These are phyloP conservation scores for Atopsyche davidsoni DNA, from an alignment of 1,140 invertebrate species.

Conservation along the genomic window DNA sequence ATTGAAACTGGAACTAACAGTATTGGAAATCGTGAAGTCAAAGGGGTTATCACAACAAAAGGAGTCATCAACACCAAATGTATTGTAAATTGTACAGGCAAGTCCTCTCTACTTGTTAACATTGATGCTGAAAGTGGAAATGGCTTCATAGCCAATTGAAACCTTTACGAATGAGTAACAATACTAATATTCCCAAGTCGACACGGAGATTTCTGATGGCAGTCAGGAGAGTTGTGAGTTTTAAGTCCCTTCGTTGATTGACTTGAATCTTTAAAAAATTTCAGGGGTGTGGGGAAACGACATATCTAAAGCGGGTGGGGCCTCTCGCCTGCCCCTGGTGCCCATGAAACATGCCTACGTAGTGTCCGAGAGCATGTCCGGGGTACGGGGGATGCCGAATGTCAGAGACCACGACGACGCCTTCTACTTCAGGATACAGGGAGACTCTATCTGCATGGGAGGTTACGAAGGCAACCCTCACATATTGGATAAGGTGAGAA, in stretches of 20 bases:
- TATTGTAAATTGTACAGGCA: constrained; percentile 69
- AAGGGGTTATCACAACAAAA: constrained; percentile 65
- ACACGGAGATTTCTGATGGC: not conserved
- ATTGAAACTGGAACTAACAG: constrained; percentile 58
- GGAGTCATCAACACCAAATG: constrained; percentile 68
- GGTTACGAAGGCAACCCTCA: constrained; percentile 83
- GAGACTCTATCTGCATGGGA: constrained; percentile 74
- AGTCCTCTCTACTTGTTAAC: too few species aligned
- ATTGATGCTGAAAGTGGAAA: too few species aligned
- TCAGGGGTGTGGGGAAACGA: constrained; percentile 73
- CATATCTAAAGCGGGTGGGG: constrained; percentile 63
- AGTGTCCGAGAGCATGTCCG: constrained; percentile 69
- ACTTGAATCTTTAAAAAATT: not conserved
- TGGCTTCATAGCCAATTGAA: not conserved
- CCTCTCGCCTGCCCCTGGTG: constrained; percentile 64
- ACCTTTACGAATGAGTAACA: not conserved
- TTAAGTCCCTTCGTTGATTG: not conserved
- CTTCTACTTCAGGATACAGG: constrained; percentile 79
- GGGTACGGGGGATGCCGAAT: constrained; percentile 69
- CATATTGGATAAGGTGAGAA: constrained; percentile 62
- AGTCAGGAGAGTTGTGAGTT: not conserved
- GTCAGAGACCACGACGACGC: constrained; percentile 77
- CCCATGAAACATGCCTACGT: constrained; percentile 88
- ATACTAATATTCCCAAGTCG: not conserved
- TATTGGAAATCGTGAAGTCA: constrained; percentile 60